Evolutionary conservation across 2,888 invertebrate species (phyloP), one percentile per base, ranked within the genome.

Genomic region (Bellardia bayeri): DNA sequence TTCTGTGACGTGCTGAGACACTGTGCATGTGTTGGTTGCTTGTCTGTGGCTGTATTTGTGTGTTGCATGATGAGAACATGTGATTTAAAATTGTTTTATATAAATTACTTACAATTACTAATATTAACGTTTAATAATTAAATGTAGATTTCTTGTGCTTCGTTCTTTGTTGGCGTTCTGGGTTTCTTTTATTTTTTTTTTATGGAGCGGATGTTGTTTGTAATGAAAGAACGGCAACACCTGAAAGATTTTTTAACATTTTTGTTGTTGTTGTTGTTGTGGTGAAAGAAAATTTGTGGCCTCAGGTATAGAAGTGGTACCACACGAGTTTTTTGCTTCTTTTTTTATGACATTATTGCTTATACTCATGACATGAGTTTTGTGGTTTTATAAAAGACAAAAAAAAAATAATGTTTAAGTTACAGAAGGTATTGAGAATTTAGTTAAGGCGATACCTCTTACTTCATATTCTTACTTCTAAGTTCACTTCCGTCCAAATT

Each of bases 81-180:
- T 85, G 85, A 80, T 86, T 82, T 83, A 85, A 85, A 78, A 87
- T 87, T 87, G 82, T 85, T 87, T 87, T 87, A 87, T 82, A 87
- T 76, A 85, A 87, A 82, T 85, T 82, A 85, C 87, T 87, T 79
- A 75, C 87, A 87, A 87, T 87, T 87, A 87, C 87, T 85, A 82
- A 85, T 85, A 87, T 85, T 87, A 85, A 85, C 87, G 78, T 85
- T 83, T 82, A 85, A 87, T 87, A 87, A 87, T 87, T 87, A 87
- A 87, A 87, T 87, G 87, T 82, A 87, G 79, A 87, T 85, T 87
- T 82, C 87, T 54, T 82, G 30, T 81, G 54, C 30, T 72, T 2
- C 5, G n/a, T 56, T 66, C 66, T 58, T 66, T 30, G 49, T 71
- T 78, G 82, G 51, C 69, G 75, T 75, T 75, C n/a, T 75, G 75